phyloP scores from a whole-genome alignment of 2,888 invertebrate genomes.

The Choreutis nemorana region DNA sequence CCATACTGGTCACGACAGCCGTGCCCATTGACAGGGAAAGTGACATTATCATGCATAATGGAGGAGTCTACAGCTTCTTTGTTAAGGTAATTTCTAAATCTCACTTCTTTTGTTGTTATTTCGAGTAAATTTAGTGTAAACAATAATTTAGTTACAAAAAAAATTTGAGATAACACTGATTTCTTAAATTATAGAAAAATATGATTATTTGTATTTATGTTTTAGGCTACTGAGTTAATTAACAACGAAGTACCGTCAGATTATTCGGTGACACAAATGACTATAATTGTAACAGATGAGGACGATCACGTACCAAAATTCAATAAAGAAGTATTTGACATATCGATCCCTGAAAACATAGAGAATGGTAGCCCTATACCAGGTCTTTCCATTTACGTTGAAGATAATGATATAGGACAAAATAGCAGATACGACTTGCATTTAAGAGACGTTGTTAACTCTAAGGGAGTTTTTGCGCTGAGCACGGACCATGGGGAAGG shows the following conservation, averaged over 20 bases:
- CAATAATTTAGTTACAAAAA: too few relatives aligned
- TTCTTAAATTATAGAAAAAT: too few relatives aligned
- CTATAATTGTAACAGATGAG: conserved; percentile 80
- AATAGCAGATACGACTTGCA: conserved; percentile 75
- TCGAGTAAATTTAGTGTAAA: too few relatives aligned
- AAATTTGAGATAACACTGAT: too few relatives aligned
- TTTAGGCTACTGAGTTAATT: conserved; percentile 75
- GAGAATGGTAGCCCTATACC: conserved; percentile 73
- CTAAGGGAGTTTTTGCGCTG: conserved; percentile 68
- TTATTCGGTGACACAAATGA: conserved; percentile 72
- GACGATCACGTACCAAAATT: conserved; percentile 81
- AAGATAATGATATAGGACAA: conserved; percentile 76
- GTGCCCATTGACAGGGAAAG: conserved; percentile 78
- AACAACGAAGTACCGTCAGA: conserved; percentile 76
- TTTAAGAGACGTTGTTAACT: conserved; percentile 67
- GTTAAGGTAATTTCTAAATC: conserved; percentile 59
- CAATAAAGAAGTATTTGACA: conserved; percentile 69
- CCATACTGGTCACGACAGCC: conserved; percentile 69
- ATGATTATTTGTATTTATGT: conserved; percentile 12
- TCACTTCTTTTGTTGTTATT: too few relatives aligned
- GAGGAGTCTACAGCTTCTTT: conserved; percentile 78
- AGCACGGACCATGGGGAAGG: conserved; percentile 74
- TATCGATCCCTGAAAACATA: conserved; percentile 80
- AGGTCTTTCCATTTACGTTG: conserved; percentile 76
- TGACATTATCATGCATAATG: conserved; percentile 75